A percentile compares a stretch with the other conserved stretches of the same genome.
Conservation (phyloP, 2,888 invertebrate genomes). For the Microctonus aethiopoides region DNA sequence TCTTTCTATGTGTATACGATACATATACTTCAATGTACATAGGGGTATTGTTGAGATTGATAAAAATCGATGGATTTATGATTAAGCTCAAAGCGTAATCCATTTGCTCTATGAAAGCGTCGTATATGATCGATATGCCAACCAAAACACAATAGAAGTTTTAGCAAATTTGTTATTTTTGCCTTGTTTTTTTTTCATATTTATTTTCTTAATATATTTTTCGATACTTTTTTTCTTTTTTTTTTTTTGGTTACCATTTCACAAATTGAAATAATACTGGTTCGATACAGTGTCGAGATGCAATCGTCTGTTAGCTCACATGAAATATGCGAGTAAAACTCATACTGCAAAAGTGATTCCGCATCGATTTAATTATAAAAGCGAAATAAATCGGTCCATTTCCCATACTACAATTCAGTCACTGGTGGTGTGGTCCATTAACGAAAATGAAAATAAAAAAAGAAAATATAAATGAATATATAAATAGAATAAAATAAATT, state of each 20-base stretch:
- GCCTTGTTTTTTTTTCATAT: no score
- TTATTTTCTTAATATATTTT: no score
- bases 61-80: background rate
- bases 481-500: background rate
- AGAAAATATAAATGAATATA: background rate
- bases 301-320: background rate
- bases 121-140: background rate
- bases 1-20: background rate
- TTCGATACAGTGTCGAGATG: background rate
- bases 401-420: background rate
- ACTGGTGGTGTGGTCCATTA: background rate
- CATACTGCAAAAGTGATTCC: background rate
- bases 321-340: background rate
- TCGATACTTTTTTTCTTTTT: no score
- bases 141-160: background rate
- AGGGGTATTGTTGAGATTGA: background rate
- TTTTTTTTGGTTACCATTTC: background rate
- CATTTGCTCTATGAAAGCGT: background rate
- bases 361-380: conserved; percentile 5
- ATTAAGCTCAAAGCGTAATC: background rate
- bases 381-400: background rate
- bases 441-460: background rate
- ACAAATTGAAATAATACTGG: conserved; percentile 3
- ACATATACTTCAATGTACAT: background rate
- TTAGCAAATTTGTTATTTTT: background rate